phyloP scores from a whole-genome alignment of 2,797 vertebrate species.

The Sus cebifrons region DNA sequence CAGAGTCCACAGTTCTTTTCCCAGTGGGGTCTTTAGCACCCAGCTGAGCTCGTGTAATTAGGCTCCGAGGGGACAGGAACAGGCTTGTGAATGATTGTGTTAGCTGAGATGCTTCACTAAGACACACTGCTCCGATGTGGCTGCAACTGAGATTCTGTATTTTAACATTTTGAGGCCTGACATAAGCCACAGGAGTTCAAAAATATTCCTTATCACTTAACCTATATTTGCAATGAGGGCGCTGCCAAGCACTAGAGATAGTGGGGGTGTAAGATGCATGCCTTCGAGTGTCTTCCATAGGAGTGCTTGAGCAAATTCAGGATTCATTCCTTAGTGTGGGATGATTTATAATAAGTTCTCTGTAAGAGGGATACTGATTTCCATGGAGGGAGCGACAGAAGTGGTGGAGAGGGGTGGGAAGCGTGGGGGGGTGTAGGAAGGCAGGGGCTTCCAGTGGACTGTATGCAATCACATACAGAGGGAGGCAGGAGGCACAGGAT shows the following conservation, averaged over 20 bases:
- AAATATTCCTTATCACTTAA: neutral
- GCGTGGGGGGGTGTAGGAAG: accelerated
- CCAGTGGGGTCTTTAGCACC: neutral
- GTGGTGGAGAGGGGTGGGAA: neutral
- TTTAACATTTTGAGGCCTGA: neutral
- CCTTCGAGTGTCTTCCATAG: neutral
- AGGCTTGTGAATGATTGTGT: neutral
- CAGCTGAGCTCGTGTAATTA: slow-evolving; percentile 37
- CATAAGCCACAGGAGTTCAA: neutral
- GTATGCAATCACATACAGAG: neutral
- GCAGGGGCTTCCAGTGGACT: neutral
- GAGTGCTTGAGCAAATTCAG: neutral
- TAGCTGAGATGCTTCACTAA: neutral
- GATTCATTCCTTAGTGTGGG: neutral
- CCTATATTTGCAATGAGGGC: neutral
- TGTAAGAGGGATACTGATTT: neutral
- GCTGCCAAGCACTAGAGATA: neutral
- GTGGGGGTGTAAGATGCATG: neutral
- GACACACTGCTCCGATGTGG: neutral
- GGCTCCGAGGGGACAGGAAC: slow-evolving; percentile 2
- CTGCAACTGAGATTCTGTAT: neutral
- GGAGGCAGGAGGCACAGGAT: neutral
- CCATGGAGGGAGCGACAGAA: neutral
- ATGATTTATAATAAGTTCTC: neutral
- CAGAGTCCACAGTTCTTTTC: neutral